phyloP scores from a whole-genome alignment of 2,113 vertebrate species.

The Elachura formosa region DNA sequence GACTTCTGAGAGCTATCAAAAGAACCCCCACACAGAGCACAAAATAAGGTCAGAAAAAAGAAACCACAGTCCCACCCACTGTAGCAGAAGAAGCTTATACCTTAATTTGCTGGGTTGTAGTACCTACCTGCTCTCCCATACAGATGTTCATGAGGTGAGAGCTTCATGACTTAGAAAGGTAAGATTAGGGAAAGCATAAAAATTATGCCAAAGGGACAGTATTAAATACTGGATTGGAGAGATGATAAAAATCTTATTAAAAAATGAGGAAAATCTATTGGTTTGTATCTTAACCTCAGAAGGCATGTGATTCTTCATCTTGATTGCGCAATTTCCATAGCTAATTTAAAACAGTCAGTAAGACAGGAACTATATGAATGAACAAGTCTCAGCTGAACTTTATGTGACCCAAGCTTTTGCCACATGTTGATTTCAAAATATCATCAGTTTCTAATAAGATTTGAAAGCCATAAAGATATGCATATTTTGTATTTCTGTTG shows the following conservation, averaged over 20 bases:
- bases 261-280: background rate
- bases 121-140: background rate
- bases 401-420: background rate
- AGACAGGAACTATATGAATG: background rate
- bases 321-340: background rate
- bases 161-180: background rate
- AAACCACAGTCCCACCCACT: background rate
- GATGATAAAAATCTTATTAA: background rate
- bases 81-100: background rate
- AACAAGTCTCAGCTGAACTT: background rate
- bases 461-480: background rate
- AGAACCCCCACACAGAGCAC: fast-evolving
- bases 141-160: background rate
- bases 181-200: background rate
- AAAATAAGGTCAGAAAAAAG: background rate
- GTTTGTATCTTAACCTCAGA: background rate
- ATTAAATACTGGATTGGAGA: background rate
- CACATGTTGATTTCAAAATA: background rate
- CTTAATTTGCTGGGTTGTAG: background rate
- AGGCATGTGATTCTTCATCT: background rate
- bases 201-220: background rate
- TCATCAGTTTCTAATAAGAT: background rate
- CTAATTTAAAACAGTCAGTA: background rate
- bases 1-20: background rate
- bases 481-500: background rate